Evolutionary conservation across 2,888 invertebrate species (phyloP).

Genomic region (Eumacrocentrus americanus): DNA sequence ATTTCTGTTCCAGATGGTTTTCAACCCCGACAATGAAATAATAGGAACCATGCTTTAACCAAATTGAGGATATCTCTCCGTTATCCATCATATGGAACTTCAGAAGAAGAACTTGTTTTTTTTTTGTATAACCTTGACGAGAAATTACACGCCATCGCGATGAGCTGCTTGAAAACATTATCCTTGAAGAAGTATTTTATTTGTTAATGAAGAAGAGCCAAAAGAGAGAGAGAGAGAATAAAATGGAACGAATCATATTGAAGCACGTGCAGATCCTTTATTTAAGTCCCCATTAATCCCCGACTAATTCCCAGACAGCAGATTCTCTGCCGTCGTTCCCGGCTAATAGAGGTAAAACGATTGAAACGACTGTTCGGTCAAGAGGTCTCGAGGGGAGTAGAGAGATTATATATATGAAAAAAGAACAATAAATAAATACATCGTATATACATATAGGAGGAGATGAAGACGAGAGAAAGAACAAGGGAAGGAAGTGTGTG

Average conservation of each 20-base stretch:
- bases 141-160: neutral
- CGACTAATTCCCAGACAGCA: conserved; percentile 46
- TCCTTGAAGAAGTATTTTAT: neutral
- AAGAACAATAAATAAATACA: conserved; percentile 18
- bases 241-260: neutral
- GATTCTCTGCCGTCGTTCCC: conserved; percentile 35
- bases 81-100: too few species aligned
- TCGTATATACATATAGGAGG: conserved; percentile 23
- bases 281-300: conserved; percentile 38
- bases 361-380: conserved; percentile 31
- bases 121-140: neutral
- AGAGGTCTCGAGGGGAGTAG: conserved; percentile 17
- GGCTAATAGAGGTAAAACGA: conserved; percentile 39
- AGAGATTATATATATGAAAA: conserved; percentile 8
- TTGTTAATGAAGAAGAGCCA: neutral
- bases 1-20: too few species aligned
- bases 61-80: too few species aligned
- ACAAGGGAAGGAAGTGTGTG: conserved; percentile 20
- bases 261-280: neutral
- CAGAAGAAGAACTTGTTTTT: too few species aligned
- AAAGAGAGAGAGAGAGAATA: neutral
- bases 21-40: too few species aligned
- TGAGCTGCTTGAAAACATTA: neutral
- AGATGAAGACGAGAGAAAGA: conserved; percentile 27
- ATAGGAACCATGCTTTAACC: too few species aligned